Evolutionary conservation across 2,888 invertebrate species (phyloP).

Genomic region (Meandrusa payeni): DNA sequence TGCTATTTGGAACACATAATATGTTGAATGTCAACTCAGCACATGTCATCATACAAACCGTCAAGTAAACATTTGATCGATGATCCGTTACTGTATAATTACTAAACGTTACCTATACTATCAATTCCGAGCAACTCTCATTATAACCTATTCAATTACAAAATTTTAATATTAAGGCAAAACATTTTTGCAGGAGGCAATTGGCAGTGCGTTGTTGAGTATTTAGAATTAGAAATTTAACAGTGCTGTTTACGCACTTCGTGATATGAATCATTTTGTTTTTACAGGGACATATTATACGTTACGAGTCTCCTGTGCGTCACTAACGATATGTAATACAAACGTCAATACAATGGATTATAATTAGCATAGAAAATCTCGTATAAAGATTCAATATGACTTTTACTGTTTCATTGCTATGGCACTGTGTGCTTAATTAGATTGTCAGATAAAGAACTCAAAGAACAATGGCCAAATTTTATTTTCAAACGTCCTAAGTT

Average conservation of each 20-base stretch:
- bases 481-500: too few relatives aligned
- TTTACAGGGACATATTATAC: not conserved
- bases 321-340: not conserved
- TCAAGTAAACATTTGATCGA: constrained; percentile 17
- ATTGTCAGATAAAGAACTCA: too few relatives aligned
- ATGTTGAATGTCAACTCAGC: constrained; percentile 2
- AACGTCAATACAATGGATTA: too few relatives aligned
- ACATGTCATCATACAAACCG: not conserved
- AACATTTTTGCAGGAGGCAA: constrained; percentile 14
- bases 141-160: constrained; percentile 19
- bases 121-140: constrained; percentile 37
- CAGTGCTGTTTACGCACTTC: not conserved
- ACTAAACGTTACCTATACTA: constrained; percentile 29
- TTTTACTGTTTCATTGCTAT: too few relatives aligned
- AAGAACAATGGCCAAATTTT: too few relatives aligned
- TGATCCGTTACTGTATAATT: constrained; percentile 22
- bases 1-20: constrained; percentile 6
- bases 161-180: constrained; percentile 18
- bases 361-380: too few relatives aligned
- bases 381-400: too few relatives aligned
- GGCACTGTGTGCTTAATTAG: too few relatives aligned
- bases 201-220: constrained; percentile 20
- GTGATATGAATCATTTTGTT: constrained; percentile 1
- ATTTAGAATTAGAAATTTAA: constrained; percentile 6
- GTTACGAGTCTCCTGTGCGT: not conserved